Evolutionary conservation across 2,888 invertebrate genomes (phyloP), one percentile per base, ranked within the genome.

Genomic region (Meandrusa payeni): DNA sequence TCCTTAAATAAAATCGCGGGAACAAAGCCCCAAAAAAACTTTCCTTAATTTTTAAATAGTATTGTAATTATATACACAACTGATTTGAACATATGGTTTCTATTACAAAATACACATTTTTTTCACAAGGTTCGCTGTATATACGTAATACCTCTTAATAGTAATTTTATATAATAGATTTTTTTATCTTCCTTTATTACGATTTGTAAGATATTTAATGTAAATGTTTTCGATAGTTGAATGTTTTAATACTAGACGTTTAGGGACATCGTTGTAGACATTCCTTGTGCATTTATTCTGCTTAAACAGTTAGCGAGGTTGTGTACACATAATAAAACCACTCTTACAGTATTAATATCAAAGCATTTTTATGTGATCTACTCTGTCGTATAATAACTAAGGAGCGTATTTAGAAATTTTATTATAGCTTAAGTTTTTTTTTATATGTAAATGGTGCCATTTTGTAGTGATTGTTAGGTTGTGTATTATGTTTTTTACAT

Each of bases 331-430:
- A 43, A 48, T 34, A 44, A 44, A 39, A 42, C 33, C 47, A 28
- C 23, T 26, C 54, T 54, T 60, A 55, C 74, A 77, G 76, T 76
- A 77, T 76, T 78, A 69, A 51, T 27, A 59, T 61, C 54, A 43
- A 46, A 57, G 59, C 57, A 55, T 59, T 47, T n/a, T 50, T 52
- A 55, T 71, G 70, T 73, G 65, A 74, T 71, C 64, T 64, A 62
- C 53, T 48, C 39, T 66, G 15, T 60, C 36, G 29, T 39, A 22
- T 17, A 15, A 15, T 15, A 15, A 31, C 17, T 31, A 36, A 23
- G 11, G 31, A 20, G 9, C 17, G 12, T 34, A 27, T 39, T 19
- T 41, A 36, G 15, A 3, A 46, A 26, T 38, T 39, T 19, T 33
- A 12, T 10, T 24, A n/a, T n/a, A 34, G 23, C 2, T 4, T 37